phyloP scores from a whole-genome alignment of 2,888 invertebrate genomes.

The Eupeodes latifasciatus region DNA sequence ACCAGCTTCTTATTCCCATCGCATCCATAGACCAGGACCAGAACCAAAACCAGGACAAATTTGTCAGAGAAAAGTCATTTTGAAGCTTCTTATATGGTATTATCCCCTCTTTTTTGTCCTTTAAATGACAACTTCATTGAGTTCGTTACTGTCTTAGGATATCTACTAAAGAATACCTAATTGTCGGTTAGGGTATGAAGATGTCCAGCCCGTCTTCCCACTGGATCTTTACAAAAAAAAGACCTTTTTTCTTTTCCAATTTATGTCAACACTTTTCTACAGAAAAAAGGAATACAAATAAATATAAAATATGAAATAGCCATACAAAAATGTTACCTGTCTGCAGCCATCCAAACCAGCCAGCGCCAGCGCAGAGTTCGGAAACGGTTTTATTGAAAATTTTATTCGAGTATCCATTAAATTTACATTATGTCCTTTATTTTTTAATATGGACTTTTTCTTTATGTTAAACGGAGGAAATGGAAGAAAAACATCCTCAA shows the following conservation, averaged over 20 bases:
- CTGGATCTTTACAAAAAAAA: not conserved
- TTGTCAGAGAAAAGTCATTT: not conserved
- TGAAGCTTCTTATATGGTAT: slow-evolving; percentile 23
- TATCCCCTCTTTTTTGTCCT: slow-evolving; percentile 31
- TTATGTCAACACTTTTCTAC: slow-evolving; percentile 15
- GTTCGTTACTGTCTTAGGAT: slow-evolving; percentile 15
- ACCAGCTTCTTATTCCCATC: too few species aligned
- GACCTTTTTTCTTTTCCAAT: not conserved
- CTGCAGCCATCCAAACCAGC: not conserved
- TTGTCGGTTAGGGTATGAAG: not conserved
- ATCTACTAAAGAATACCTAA: slow-evolving; percentile 5
- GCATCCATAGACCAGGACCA: not conserved
- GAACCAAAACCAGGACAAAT: not conserved
- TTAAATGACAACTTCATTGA: slow-evolving; percentile 12
- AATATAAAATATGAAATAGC: not conserved
- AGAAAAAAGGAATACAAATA: not conserved
- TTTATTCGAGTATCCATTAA: slow-evolving; percentile 16
- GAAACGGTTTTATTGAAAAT: slow-evolving; percentile 14
- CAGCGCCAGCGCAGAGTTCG: too few species aligned
- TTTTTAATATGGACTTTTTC: not conserved
- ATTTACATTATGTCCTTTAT: slow-evolving; percentile 22
- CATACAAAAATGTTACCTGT: slow-evolving; percentile 3
- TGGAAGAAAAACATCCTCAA: slow-evolving; percentile 1
- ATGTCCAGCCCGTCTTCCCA: not conserved
- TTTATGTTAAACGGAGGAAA: too few species aligned